Evolutionary conservation across 23 tunicate species (phyloP), one percentile per base, ranked within the genome.

Genomic region (Ascidia mentula): DNA sequence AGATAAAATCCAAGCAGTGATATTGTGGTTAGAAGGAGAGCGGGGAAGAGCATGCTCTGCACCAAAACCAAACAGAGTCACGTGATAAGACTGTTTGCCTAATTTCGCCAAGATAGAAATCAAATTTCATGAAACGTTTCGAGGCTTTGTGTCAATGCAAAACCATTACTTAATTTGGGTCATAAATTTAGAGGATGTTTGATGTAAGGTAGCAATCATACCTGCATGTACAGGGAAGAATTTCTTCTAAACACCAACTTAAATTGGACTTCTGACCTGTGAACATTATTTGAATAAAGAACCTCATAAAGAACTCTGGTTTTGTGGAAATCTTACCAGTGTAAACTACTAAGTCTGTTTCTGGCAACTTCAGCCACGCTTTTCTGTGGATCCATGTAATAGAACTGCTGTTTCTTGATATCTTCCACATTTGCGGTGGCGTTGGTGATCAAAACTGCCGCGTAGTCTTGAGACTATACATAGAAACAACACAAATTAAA

Each of bases 41-140:
- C 96, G 0, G 96, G 96, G 46, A 90, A 90, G 34, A 90, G 35
- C 96, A 90, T 90, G 78, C 96, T 90, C 85, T 90, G 72, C 2
- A 37, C 31, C 22, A 53, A 28, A n/a, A n/a, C n/a, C n/a, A n/a
- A n/a, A n/a, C n/a, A n/a, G n/a, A n/a, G n/a, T n/a, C n/a, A n/a
- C n/a, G n/a, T n/a, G n/a, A n/a, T n/a, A n/a, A n/a, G n/a, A n/a
- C n/a, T n/a, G n/a, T n/a, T n/a, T n/a, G n/a, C n/a, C n/a, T n/a
- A n/a, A n/a, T n/a, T n/a, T n/a, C n/a, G n/a, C n/a, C n/a, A n/a
- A n/a, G n/a, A n/a, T n/a, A n/a, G n/a, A n/a, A n/a, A n/a, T n/a
- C n/a, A n/a, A n/a, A n/a, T n/a, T n/a, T n/a, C n/a, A n/a, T n/a
- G n/a, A n/a, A n/a, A n/a, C n/a, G n/a, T n/a, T n/a, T n/a, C n/a